Conservation (phyloP, 2,113 vertebrate genomes). For the Leptosomus discolor region DNA sequence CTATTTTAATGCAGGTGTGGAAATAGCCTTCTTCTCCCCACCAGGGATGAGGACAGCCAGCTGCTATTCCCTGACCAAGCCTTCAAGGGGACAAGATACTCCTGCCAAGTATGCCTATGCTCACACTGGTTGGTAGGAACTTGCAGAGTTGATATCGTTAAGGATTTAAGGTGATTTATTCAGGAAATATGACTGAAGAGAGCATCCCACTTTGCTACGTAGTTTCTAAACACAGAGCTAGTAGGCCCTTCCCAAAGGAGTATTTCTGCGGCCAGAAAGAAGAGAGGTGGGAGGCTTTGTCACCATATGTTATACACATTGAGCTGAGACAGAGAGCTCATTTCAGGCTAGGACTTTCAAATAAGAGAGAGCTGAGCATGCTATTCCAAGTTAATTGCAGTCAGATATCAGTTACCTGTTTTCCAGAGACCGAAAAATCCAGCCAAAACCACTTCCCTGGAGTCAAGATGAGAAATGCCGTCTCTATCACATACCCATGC, state of each 20-base stretch:
- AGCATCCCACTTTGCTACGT: not conserved
- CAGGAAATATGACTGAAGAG: not conserved
- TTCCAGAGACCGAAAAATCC: not conserved
- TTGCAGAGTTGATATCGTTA: fast-evolving
- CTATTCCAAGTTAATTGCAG: not conserved
- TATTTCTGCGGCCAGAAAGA: not conserved
- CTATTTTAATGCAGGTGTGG: not conserved
- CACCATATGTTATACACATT: fast-evolving
- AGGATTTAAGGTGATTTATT: not conserved
- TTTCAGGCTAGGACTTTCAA: not conserved
- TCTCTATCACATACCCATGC: not conserved
- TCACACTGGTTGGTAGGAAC: not conserved
- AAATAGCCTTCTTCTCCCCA: not conserved
- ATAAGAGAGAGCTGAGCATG: not conserved
- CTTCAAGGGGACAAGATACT: fast-evolving
- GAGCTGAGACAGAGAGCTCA: not conserved
- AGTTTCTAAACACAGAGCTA: not conserved
- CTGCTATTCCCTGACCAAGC: fast-evolving
- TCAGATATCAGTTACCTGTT: not conserved
- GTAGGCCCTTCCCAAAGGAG: not conserved
- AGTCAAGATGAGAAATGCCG: not conserved
- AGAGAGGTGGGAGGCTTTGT: not conserved
- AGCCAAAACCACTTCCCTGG: not conserved
- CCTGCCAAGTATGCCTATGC: not conserved
- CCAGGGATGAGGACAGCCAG: not conserved